phyloP scores from a whole-genome alignment of 1,140 invertebrate species.

The Yoshiicerus persimilis region DNA sequence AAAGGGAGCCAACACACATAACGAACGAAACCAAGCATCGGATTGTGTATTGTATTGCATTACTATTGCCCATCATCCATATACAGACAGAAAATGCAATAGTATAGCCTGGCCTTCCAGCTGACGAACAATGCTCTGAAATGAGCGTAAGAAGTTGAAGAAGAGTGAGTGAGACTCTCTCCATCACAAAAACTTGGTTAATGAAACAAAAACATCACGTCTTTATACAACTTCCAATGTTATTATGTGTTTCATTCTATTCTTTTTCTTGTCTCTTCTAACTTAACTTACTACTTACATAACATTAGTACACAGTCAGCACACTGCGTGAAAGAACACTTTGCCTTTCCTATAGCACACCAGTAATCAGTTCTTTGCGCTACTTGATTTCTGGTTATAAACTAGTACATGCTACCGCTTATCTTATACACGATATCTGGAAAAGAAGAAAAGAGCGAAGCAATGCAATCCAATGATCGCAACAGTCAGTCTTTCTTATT shows the following conservation, averaged over 20 bases:
- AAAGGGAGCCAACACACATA: constrained; percentile 10
- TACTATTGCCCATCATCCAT: neutral
- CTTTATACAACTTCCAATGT: constrained; percentile 22
- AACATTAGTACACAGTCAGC: neutral
- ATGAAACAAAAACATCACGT: constrained; percentile 38
- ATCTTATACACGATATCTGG: neutral
- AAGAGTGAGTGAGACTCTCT: constrained; percentile 19
- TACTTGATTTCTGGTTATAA: neutral
- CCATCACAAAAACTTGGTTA: constrained; percentile 35
- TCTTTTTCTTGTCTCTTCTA: neutral
- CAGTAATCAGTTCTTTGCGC: neutral
- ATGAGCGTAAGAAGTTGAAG: neutral
- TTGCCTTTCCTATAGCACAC: neutral
- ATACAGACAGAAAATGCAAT: neutral
- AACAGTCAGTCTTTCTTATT: neutral
- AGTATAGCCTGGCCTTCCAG: neutral
- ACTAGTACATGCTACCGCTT: neutral
- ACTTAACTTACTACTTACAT: neutral
- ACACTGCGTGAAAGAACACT: neutral
- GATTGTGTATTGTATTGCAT: neutral
- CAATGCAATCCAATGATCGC: neutral
- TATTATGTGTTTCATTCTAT: neutral
- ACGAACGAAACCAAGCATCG: neutral
- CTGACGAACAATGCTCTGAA: constrained; percentile 31
- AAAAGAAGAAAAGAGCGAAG: neutral